A percentile compares a stretch with the other conserved stretches of the same genome.
These are phyloP conservation scores for Tachystola acroxantha DNA, from an alignment of 2,888 invertebrate species.

Conservation along the genomic window DNA sequence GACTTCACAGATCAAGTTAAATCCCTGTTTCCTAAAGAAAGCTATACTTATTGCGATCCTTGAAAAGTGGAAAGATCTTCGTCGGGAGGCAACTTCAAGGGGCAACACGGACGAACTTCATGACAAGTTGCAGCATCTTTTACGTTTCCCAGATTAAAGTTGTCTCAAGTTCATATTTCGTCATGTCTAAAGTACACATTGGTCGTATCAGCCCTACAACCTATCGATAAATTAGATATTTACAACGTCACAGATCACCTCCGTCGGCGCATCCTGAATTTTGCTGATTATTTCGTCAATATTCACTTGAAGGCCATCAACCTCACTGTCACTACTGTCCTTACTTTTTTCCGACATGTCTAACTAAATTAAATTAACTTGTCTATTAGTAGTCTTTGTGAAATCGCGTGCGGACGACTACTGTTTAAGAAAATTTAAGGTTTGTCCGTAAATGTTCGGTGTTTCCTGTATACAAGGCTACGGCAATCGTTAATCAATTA, in stretches of 20 bases:
- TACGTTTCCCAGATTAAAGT: too few species aligned
- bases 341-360: slow-evolving; percentile 37
- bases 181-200: too few species aligned
- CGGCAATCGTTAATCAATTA: not conserved
- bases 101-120: too few species aligned
- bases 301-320: slow-evolving; percentile 23
- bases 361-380: not conserved
- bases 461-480: slow-evolving; percentile 56
- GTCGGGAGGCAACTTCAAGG: too few species aligned
- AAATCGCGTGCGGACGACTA: slow-evolving; percentile 28
- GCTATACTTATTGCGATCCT: too few species aligned
- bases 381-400: slow-evolving; percentile 27
- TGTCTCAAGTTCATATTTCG: too few species aligned
- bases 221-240: slow-evolving; percentile 16
- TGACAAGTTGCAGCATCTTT: too few species aligned
- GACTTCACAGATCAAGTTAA: too few species aligned
- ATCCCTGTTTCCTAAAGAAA: too few species aligned
- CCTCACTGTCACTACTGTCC: slow-evolving; percentile 22
- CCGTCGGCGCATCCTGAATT: slow-evolving; percentile 43
- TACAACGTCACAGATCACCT: slow-evolving; percentile 45
- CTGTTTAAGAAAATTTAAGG: slow-evolving; percentile 30
- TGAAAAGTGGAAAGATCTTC: too few species aligned
- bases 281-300: slow-evolving; percentile 37
- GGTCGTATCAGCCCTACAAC: too few species aligned
- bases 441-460: slow-evolving; percentile 24